Percentiles rank a stretch among this genome's conserved stretches.
These are phyloP conservation scores for Rotaria sp. DNA, from an alignment of 2,888 invertebrate species.

Conservation along the genomic window DNA sequence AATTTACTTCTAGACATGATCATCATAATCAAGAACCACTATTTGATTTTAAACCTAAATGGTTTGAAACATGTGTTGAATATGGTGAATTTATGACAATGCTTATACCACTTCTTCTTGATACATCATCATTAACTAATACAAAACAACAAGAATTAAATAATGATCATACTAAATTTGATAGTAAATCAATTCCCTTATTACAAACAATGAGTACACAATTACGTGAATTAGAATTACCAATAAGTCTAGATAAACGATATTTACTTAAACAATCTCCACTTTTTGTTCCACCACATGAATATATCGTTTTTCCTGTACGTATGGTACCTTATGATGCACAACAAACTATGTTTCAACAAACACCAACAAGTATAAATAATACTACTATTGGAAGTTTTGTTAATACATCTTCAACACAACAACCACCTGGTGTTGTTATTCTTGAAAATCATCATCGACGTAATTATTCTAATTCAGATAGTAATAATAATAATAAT, in stretches of 20 bases:
- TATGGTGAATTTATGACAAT: slow-evolving; percentile 28
- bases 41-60: slow-evolving; percentile 24
- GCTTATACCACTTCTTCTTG: slow-evolving; percentile 11
- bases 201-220: not conserved
- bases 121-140: slow-evolving; percentile 8
- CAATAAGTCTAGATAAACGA: not conserved
- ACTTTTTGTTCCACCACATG: not conserved
- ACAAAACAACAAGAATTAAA: not conserved
- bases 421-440: slow-evolving; percentile 10
- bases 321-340: not conserved
- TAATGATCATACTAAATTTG: not conserved
- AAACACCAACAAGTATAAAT: not conserved
- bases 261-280: not conserved
- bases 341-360: slow-evolving; percentile 18
- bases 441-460: not conserved
- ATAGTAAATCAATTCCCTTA: not conserved
- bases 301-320: slow-evolving; percentile 19
- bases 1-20: not conserved
- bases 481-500: not conserved
- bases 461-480: not conserved
- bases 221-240: slow-evolving; percentile 19
- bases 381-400: not conserved
- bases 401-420: not conserved
- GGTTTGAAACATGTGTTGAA: slow-evolving; percentile 27
- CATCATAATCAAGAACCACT: not conserved